phyloP scores from a whole-genome alignment of 2,797 vertebrate genomes.

The Anguilla obscura region DNA sequence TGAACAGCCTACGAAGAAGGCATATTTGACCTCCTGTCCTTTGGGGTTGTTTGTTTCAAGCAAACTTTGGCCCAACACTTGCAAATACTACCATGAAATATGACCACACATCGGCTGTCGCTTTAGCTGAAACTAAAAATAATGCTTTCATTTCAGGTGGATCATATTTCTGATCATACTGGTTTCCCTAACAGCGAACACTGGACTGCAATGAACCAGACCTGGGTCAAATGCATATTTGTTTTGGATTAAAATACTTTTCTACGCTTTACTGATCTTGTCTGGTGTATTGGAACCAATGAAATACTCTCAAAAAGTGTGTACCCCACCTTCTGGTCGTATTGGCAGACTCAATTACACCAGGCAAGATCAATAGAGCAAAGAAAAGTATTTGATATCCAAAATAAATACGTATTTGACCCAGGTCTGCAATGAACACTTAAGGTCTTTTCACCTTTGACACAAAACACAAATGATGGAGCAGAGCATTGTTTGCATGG shows the following conservation, averaged over 20 bases:
- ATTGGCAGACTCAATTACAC: no score
- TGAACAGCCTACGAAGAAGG: no score
- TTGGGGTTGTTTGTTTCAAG: not conserved
- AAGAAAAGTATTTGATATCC: no score
- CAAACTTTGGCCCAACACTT: not conserved
- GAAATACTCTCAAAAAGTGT: no score
- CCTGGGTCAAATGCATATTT: no score
- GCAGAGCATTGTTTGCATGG: not conserved
- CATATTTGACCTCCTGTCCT: not conserved
- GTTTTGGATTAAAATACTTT: no score
- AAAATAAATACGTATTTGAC: no score
- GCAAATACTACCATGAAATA: not conserved
- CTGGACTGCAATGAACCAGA: not conserved
- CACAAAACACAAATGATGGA: not conserved
- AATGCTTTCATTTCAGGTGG: not conserved
- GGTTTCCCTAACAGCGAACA: not conserved
- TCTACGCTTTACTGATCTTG: no score
- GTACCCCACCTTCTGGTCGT: no score
- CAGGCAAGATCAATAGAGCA: no score
- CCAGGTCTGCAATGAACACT: not conserved
- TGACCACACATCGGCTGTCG: not conserved
- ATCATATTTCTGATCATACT: not conserved
- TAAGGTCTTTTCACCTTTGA: not conserved
- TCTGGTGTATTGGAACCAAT: no score
- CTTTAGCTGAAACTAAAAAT: not conserved